A percentile compares a stretch with the other conserved stretches of the same genome.
Evolutionary conservation across 2,797 vertebrate species (phyloP).

Genomic region (Cyclura pinguis): DNA sequence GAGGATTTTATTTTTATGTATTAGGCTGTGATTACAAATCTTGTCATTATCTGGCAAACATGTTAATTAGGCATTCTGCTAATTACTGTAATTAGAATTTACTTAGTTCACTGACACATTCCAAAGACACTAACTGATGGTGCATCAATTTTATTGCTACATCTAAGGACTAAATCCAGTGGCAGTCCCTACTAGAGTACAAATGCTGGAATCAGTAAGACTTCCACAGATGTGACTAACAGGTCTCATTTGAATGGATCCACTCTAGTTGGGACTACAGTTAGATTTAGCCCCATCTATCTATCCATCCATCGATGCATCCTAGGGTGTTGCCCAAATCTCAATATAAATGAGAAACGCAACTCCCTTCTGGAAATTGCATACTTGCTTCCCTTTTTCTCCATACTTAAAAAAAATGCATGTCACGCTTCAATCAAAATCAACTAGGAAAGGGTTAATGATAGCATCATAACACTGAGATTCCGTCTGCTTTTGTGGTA

Average conservation of each 20-base stretch:
- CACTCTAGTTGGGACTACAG: no score
- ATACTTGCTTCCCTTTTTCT: not conserved
- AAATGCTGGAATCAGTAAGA: no score
- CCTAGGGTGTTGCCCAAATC: no score
- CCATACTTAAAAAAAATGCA: not conserved
- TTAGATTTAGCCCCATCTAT: no score
- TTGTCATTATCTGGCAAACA: slow-evolving; percentile 64
- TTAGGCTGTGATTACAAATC: slow-evolving; percentile 62
- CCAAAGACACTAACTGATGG: slow-evolving; percentile 54
- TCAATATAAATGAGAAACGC: no score
- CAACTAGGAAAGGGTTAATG: not conserved
- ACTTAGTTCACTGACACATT: slow-evolving; percentile 66
- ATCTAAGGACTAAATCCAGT: not conserved
- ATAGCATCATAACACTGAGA: not conserved
- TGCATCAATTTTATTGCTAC: slow-evolving; percentile 57
- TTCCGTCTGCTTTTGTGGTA: not conserved
- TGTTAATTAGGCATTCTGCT: slow-evolving; percentile 70
- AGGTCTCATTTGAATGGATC: no score
- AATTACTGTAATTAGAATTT: slow-evolving; percentile 75
- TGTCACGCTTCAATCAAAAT: not conserved
- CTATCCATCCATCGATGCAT: no score
- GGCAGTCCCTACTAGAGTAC: no score
- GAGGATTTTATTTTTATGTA: slow-evolving; percentile 60
- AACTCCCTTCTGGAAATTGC: no score
- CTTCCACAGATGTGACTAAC: no score